Evolutionary conservation across 2,888 invertebrate species (phyloP).

Genomic region (Cremastinae sp.): DNA sequence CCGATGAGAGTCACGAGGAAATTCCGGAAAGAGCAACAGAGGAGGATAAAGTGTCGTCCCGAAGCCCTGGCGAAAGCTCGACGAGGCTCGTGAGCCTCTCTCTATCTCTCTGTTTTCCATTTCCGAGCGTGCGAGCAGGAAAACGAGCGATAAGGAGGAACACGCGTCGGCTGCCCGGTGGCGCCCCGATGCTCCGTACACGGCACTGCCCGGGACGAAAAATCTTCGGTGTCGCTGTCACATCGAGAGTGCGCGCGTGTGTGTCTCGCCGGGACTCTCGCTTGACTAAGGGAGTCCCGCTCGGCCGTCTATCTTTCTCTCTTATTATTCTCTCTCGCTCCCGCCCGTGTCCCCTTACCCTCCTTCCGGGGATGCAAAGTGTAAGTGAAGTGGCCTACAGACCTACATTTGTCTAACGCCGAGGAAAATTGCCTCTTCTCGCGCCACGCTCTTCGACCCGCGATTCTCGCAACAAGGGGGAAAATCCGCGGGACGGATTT

Average conservation of each 20-base stretch:
- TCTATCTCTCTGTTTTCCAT: slow-evolving; percentile 1
- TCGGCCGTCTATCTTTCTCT: slow-evolving; percentile 72
- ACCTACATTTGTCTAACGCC: slow-evolving; percentile 90
- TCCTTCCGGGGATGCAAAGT: slow-evolving; percentile 86
- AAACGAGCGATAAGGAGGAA: slow-evolving; percentile 1
- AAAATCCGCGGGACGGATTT: slow-evolving; percentile 18
- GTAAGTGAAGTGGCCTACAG: slow-evolving; percentile 94
- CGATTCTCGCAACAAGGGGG: slow-evolving; percentile 21
- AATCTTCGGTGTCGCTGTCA: slow-evolving; percentile 58
- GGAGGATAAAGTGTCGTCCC: background rate
- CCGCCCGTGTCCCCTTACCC: slow-evolving; percentile 37
- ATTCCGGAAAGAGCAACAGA: slow-evolving; percentile 28
- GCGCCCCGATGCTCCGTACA: slow-evolving; percentile 12
- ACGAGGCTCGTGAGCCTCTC: background rate
- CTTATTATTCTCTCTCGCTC: slow-evolving; percentile 30
- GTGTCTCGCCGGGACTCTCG: slow-evolving; percentile 81
- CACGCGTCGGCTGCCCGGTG: background rate
- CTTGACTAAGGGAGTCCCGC: slow-evolving; percentile 85
- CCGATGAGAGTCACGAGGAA: slow-evolving; percentile 49
- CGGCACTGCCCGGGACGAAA: slow-evolving; percentile 47
- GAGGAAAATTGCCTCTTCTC: slow-evolving; percentile 45
- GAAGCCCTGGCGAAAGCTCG: slow-evolving; percentile 11
- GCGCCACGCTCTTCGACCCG: slow-evolving; percentile 29
- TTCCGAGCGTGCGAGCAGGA: background rate
- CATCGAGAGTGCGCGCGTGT: slow-evolving; percentile 60